Evolutionary conservation across 2,888 invertebrate genomes (phyloP).

Genomic region (Cyclophora albipunctata): DNA sequence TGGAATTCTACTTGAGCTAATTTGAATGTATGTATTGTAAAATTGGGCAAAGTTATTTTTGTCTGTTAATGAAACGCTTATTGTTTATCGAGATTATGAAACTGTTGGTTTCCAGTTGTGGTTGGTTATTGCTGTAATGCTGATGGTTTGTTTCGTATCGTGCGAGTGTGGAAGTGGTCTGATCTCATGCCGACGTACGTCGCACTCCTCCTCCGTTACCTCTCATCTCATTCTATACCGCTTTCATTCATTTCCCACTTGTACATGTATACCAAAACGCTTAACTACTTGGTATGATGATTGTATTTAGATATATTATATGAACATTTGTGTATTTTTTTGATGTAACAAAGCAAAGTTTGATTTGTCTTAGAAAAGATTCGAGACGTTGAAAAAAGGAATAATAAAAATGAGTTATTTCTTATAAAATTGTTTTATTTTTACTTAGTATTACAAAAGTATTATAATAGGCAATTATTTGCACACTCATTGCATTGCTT

Average conservation of each 20-base stretch:
- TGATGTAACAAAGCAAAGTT: constrained; percentile 72
- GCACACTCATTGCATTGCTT: constrained; percentile 2
- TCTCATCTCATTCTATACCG: constrained; percentile 9
- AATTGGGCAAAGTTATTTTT: no score
- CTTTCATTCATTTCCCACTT: constrained; percentile 10
- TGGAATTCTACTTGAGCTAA: no score
- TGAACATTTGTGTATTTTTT: constrained; percentile 71
- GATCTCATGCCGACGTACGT: neutral
- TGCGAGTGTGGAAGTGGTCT: neutral
- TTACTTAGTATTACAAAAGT: constrained; percentile 1
- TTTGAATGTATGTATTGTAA: no score
- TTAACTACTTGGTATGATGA: neutral
- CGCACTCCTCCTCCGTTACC: neutral
- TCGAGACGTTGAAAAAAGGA: constrained; percentile 68
- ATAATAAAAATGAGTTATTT: constrained; percentile 74
- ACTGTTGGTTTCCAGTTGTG: neutral
- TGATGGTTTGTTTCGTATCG: neutral
- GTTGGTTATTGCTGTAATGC: neutral
- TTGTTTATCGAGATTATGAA: constrained; percentile 10
- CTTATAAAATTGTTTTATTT: constrained; percentile 67
- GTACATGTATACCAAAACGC: constrained; percentile 1
- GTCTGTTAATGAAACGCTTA: neutral
- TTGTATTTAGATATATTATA: constrained; percentile 38
- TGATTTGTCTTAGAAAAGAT: constrained; percentile 72
- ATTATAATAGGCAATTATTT: constrained; percentile 5